Conservation (phyloP, 2,888 invertebrate genomes). For the Amblyjoppa fuscipennis region DNA sequence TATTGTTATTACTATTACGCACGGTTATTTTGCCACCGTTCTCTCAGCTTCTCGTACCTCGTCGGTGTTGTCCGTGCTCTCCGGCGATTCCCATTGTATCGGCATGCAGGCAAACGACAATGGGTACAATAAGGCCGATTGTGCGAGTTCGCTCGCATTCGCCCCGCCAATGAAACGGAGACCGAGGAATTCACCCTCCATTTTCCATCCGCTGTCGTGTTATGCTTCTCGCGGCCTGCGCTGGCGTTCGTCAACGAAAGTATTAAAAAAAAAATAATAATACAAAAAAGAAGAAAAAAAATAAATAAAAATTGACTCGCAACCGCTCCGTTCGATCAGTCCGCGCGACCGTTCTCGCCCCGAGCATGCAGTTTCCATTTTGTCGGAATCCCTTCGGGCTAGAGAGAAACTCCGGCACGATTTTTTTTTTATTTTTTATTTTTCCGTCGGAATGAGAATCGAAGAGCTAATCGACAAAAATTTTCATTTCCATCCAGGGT, state of each 20-base stretch:
- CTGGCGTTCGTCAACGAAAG: not conserved
- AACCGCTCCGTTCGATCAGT: slow-evolving; percentile 43
- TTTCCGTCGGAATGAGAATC: slow-evolving; percentile 34
- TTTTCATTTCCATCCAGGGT: slow-evolving; percentile 28
- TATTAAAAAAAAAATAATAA: slow-evolving; percentile 44
- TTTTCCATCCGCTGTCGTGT: slow-evolving; percentile 22
- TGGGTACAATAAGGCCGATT: slow-evolving; percentile 67
- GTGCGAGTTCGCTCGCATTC: slow-evolving; percentile 37
- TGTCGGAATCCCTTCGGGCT: too few species aligned
- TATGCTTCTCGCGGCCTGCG: slow-evolving; percentile 15
- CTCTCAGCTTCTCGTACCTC: slow-evolving; percentile 39
- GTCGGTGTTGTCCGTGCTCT: slow-evolving; percentile 19
- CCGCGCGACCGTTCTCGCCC: slow-evolving; percentile 30
- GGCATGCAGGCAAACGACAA: slow-evolving; percentile 57
- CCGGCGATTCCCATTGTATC: slow-evolving; percentile 35
- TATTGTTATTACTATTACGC: slow-evolving; percentile 12
- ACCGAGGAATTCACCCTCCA: slow-evolving; percentile 15
- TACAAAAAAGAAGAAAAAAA: slow-evolving; percentile 41
- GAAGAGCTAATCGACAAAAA: slow-evolving; percentile 44
- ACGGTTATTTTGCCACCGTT: not conserved
- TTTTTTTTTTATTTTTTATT: slow-evolving; percentile 42
- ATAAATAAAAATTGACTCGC: slow-evolving; percentile 44
- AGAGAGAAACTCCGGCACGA: not conserved
- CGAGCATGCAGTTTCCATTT: slow-evolving; percentile 25
- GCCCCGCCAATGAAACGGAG: slow-evolving; percentile 52